phyloP scores from a whole-genome alignment of 2,888 invertebrate genomes.

The Desoria tigrina region DNA sequence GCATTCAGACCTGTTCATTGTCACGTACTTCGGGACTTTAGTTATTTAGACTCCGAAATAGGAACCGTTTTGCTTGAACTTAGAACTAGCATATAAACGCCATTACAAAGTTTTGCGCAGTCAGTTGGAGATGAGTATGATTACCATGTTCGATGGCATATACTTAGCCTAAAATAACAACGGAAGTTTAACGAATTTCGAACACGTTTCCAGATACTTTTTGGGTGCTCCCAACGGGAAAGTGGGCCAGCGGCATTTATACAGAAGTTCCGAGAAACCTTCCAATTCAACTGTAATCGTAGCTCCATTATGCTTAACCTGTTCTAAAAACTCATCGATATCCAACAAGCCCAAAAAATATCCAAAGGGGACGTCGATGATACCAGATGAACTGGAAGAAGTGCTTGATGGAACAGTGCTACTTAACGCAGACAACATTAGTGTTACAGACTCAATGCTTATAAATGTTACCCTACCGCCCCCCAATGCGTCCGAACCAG shows the following conservation, averaged over 20 bases:
- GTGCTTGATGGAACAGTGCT: neutral
- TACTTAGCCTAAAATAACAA: no score
- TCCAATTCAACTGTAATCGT: conserved; percentile 56
- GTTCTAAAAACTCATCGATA: conserved; percentile 49
- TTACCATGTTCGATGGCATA: no score
- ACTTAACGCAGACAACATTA: neutral
- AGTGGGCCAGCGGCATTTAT: conserved; percentile 80
- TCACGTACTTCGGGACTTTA: no score
- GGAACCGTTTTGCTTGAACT: no score
- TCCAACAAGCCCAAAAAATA: conserved; percentile 14
- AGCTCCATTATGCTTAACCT: conserved; percentile 58
- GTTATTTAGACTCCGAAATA: no score
- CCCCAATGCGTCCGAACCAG: neutral
- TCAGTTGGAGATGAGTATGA: no score
- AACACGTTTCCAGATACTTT: conserved; percentile 69
- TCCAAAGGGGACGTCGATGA: neutral
- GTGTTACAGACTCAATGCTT: conserved; percentile 37
- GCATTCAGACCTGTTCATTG: no score
- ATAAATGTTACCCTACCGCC: conserved; percentile 14
- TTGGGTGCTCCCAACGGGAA: conserved; percentile 75
- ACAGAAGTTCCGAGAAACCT: conserved; percentile 65
- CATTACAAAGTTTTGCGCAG: no score
- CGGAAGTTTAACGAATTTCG: no score
- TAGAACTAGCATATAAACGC: no score
- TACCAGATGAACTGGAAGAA: conserved; percentile 10